phyloP scores from a whole-genome alignment of 2,888 invertebrate species.

The Thalpophila matura region DNA sequence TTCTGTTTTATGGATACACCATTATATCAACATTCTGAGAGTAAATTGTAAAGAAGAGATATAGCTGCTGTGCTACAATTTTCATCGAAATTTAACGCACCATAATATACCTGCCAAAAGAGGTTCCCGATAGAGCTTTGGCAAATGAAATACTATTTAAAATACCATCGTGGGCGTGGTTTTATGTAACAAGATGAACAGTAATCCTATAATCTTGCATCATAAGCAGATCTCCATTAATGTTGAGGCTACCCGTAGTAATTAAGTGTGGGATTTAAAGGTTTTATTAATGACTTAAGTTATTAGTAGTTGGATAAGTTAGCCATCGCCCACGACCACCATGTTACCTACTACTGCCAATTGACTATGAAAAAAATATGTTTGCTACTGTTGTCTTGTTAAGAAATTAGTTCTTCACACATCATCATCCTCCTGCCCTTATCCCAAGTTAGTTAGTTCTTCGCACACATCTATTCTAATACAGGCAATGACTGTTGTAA shows the following conservation, averaged over 20 bases:
- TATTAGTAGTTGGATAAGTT: conserved; percentile 51
- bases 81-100: background rate
- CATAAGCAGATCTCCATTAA: conserved; percentile 44
- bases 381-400: background rate
- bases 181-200: conserved; percentile 37
- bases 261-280: conserved; percentile 59
- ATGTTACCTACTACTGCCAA: conserved; percentile 34
- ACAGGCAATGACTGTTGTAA: too few relatives aligned
- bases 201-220: conserved; percentile 35
- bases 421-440: too few relatives aligned
- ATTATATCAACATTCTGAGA: background rate
- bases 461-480: too few relatives aligned
- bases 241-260: conserved; percentile 38
- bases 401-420: background rate
- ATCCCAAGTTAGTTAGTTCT: too few relatives aligned
- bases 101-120: background rate
- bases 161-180: conserved; percentile 27
- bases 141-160: background rate
- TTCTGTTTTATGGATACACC: background rate
- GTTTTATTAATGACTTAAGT: conserved; percentile 43
- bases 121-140: background rate
- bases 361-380: background rate
- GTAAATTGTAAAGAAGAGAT: too few relatives aligned
- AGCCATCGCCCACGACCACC: conserved; percentile 51
- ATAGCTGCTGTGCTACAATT: background rate